Percentiles rank a stretch among this genome's conserved stretches.
phyloP scores from a whole-genome alignment of 2,888 invertebrate genomes.

The Nasonovia ribisnigri region DNA sequence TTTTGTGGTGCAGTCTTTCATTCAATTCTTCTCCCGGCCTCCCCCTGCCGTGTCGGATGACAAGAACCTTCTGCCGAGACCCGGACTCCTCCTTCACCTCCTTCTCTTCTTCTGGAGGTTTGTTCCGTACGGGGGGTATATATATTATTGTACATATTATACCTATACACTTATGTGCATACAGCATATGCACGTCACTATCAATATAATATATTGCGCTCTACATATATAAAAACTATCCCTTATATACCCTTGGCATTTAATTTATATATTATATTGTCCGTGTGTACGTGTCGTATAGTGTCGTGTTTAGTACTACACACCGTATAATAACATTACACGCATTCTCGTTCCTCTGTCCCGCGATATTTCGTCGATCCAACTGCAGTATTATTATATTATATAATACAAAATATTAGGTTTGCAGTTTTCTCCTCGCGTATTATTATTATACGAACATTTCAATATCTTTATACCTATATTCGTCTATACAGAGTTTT shows the following conservation, averaged over 20 bases:
- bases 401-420: background rate
- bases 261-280: background rate
- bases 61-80: constrained; percentile 22
- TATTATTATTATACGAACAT: background rate
- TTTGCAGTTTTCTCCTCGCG: background rate
- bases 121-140: background rate
- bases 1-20: constrained; percentile 42
- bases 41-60: constrained; percentile 59
- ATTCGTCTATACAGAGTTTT: background rate
- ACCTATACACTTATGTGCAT: background rate
- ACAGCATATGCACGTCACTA: background rate
- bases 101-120: background rate
- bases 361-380: background rate
- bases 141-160: background rate
- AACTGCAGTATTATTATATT: background rate
- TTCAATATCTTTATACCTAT: background rate
- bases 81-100: background rate
- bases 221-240: background rate
- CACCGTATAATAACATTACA: background rate
- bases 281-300: background rate
- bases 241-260: background rate
- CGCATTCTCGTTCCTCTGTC: background rate
- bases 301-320: background rate
- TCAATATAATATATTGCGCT: background rate
- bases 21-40: background rate